Base-by-base conservation (phyloP, 2,888 invertebrate species). In the Ceriagrion tenellum region DNA sequence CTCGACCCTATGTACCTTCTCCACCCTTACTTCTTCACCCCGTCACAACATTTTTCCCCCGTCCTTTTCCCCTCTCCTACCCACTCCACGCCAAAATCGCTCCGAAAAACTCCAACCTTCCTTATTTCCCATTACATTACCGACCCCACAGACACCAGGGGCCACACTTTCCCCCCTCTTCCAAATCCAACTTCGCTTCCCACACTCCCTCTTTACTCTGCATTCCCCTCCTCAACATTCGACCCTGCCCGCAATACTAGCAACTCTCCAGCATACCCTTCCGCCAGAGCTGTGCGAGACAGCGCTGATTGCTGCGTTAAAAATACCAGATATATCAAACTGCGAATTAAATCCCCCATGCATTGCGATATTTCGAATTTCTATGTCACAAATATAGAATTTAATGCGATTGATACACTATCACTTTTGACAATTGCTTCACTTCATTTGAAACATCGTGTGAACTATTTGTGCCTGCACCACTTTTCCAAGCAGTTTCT, bases 81-180 rank as follows among this genome's bases (percentile, higher is more conserved):
- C n/a, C 81, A 35, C 18, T 20, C 13, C 35, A 16, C 88, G 8
- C 47, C 88, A 23, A 23, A 40, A 13, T 47, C 2, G 47, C 47
- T 8, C 47, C 47, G 47, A 47, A 47, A 47, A 47, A 47, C 47
- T 47, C 47, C 47, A 47, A 47, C 47, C 47, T 47, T 40, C 47
- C 88, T 88, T 69, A 69, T 69, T 69, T 69, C 69, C 69, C 69
- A 69, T 69, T 69, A 69, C 69, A 69, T 69, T 69, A 69, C 69
- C 69, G 20, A 6, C 69, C 69, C 69, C 69, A 10, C 8, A 26
- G n/a, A 26, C 69, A 6, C 12, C 69, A 26, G 6, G n/a, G 8
- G 10, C 8, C 69, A 26, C 69, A 69, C 26, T 10, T n/a, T n/a
- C 69, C 69, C n/a, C 69, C 0, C n/a, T 26, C 69, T n/a, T n/a